Evolutionary conservation across 2,113 vertebrate genomes (phyloP), one percentile per base, ranked within the genome.

Genomic region (human): DNA sequence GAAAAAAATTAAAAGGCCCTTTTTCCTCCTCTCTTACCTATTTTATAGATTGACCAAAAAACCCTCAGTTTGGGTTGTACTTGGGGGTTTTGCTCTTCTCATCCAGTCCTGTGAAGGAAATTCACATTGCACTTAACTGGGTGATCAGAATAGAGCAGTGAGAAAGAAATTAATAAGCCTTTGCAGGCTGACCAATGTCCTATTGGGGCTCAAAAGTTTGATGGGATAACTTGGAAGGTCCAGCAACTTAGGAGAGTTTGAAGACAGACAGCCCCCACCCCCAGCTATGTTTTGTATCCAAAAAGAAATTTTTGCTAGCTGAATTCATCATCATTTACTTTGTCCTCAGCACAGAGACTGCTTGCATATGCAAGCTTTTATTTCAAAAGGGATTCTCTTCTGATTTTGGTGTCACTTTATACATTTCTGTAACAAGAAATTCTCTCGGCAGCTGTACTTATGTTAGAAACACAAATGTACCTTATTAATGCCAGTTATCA

Each of bases 401-500:
- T 80, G 94, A 93, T 79, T 95, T 85, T 45, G n/a, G 35, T 95
- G 57, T 86, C 40, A n/a, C 23, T 64, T 92, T 35, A 50, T 70
- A 90, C 35, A 82, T 94, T 70, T 95, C 93, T 55, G 66, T 52
- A 72, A 59, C 40, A 64, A 86, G 68, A 76, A 73, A 85, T 70
- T 81, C 72, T 89, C 83, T 90, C 57, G 43, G 72, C 72, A 97
- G 89, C 81, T 97, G 84, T 35, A 86, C 81, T 97, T 75, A 55
- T 35, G 89, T 96, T 79, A 79, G 82, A 96, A 83, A 79, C n/a
- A 27, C 66, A 88, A 81, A 95, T 78, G 55, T 82, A 97, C 90
- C 90, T 97, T 96, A 82, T 93, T 96, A 95, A 96, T 80, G 76
- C 25, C 87, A 91, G 35, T 97, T 90, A 91, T 76, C 52, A 79